A percentile compares a stretch with the other conserved stretches of the same genome.
These are phyloP conservation scores for Tokudaia tokunoshimensis DNA, from an alignment of 2,797 vertebrate genomes.

Conservation along the genomic window DNA sequence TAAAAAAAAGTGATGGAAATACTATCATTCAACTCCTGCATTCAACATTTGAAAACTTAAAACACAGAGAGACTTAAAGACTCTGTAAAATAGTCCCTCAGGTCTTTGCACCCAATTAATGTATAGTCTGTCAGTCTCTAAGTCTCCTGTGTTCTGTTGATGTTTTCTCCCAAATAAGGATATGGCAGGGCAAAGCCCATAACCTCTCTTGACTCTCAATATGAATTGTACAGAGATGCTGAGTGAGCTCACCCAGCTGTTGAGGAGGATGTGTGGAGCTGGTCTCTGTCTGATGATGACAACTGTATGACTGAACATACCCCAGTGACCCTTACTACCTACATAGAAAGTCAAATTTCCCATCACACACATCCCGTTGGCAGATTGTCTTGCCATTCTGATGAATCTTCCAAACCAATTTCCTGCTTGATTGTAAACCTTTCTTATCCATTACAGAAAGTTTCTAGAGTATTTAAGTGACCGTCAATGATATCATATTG, in stretches of 20 bases:
- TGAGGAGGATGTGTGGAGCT: not conserved
- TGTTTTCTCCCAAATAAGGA: not conserved
- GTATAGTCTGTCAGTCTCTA: not conserved
- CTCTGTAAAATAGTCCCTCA: not conserved
- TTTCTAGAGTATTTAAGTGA: not conserved
- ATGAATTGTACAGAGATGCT: not conserved
- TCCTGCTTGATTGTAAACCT: not conserved
- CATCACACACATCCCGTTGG: not conserved
- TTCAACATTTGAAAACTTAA: slow-evolving; percentile 22
- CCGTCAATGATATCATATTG: slow-evolving; percentile 8
- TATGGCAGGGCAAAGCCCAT: not conserved
- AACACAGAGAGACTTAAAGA: slow-evolving; percentile 3
- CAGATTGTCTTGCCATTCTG: not conserved
- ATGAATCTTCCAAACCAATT: slow-evolving; percentile 34
- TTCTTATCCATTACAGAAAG: slow-evolving; percentile 31
- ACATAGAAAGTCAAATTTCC: slow-evolving; percentile 4
- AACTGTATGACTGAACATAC: not conserved
- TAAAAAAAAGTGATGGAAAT: not conserved
- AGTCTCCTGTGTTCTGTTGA: not conserved
- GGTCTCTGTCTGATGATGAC: not conserved
- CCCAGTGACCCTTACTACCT: not conserved
- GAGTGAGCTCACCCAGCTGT: not conserved
- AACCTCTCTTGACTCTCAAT: not conserved
- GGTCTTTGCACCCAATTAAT: not conserved
- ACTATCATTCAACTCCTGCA: not conserved